Evolutionary conservation across 2,113 vertebrate genomes (phyloP), one percentile per base, ranked within the genome.

Genomic region (Apteryx owenii): DNA sequence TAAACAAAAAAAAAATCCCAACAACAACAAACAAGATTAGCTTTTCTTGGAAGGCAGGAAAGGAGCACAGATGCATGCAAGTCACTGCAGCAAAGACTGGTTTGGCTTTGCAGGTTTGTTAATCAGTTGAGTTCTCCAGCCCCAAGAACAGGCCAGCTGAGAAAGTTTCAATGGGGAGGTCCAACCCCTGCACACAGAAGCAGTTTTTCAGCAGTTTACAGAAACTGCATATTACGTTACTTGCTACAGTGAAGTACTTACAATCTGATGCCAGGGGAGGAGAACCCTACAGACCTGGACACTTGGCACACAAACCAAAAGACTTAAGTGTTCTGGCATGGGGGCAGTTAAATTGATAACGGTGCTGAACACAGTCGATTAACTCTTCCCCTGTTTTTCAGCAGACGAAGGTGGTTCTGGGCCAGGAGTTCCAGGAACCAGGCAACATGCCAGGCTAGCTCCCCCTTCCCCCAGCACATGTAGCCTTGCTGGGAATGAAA

Each of bases 221-320:
- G 80, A 88, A 51, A 51, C n/a, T 77, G 50, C 0, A 0, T 22
- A 8, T n/a, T 71, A 54, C 36, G 8, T 31, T 71, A 60, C 42
- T 31, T 86, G 83, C 89, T 93, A 71, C 77, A 84, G 23, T 20
- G 12, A 95, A 93, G 72, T 69, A 81, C 7, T 65, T 88, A 60
- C 0, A 62, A 79, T 60, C 53, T 70, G 53, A 81, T n/a, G 85
- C 20, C 9, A 58, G 22, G 50, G n/a, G 16, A 48, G 29, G 31
- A 89, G 84, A 89, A 44, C 40, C 23, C 21, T 28, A 28, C 29
- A 38, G 81, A 54, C 69, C 65, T 84, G 9, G 54, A 70, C 31
- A 14, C 21, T 44, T 53, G 58, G 31, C 54, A 86, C 7, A 53
- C 18, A 89, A 62, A 73, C 17, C 22, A 56, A 65, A 73, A 86